Percentiles rank a stretch among this genome's conserved stretches.
phyloP scores from a whole-genome alignment of 2,888 invertebrate genomes.

The Pterostichus madidus region DNA sequence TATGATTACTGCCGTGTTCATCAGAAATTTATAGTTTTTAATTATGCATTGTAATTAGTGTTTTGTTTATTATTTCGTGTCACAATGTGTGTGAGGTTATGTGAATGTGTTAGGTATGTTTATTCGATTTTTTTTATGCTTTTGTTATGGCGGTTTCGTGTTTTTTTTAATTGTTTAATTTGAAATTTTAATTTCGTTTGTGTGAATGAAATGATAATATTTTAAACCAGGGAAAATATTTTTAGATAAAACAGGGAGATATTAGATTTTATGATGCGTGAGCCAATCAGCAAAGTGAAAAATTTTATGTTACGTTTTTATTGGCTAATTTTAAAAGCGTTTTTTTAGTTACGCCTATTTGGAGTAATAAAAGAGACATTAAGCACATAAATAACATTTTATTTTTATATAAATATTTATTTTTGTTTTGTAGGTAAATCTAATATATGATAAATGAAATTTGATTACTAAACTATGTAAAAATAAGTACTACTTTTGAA shows the following conservation, averaged over 20 bases:
- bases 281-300: conserved; percentile 32
- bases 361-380: conserved; percentile 13
- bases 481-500: background rate
- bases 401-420: conserved; percentile 41
- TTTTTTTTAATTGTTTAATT: conserved; percentile 47
- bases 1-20: conserved; percentile 22
- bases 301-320: conserved; percentile 47
- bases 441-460: conserved; percentile 17
- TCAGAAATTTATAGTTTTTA: conserved; percentile 58
- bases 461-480: conserved; percentile 18
- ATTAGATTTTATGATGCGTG: conserved; percentile 14
- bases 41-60: conserved; percentile 53
- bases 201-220: conserved; percentile 1
- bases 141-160: background rate
- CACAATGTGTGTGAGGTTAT: conserved; percentile 15
- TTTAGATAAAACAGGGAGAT: conserved; percentile 33
- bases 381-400: conserved; percentile 23
- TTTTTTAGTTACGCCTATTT: conserved; percentile 38
- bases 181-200: conserved; percentile 43
- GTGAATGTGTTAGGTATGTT: conserved; percentile 31
- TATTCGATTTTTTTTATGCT: conserved; percentile 27
- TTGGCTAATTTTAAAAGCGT: conserved; percentile 32
- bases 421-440: background rate
- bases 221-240: background rate
- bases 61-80: conserved; percentile 26